Conservation (phyloP, 2,888 invertebrate genomes). For the Liodrosophila aerea region DNA sequence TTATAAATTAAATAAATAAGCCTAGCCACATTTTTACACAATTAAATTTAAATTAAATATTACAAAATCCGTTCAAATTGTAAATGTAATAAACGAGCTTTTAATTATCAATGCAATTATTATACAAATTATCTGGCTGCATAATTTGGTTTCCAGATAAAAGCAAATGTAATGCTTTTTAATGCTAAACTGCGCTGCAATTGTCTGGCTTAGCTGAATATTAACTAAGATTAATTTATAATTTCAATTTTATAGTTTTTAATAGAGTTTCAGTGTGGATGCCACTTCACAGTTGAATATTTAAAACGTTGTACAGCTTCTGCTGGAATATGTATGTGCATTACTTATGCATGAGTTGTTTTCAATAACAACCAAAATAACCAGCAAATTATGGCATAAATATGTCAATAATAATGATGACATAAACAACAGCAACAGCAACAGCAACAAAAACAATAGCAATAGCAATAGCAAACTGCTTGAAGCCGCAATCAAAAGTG, state of each 20-base stretch:
- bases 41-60: neutral
- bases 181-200: conserved; percentile 5
- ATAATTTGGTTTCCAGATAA: neutral
- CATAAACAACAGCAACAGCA: conserved; percentile 38
- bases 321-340: conserved; percentile 6
- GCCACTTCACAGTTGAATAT: conserved; percentile 1
- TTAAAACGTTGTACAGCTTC: neutral
- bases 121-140: neutral
- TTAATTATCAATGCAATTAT: conserved; percentile 2
- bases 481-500: conserved; percentile 48
- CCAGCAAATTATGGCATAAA: conserved; percentile 50
- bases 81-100: neutral
- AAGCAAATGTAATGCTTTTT: conserved; percentile 11
- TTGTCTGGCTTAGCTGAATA: neutral
- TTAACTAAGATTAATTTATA: conserved; percentile 10
- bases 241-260: neutral
- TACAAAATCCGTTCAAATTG: neutral
- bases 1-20: no score
- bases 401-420: conserved; percentile 56
- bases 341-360: conserved; percentile 39
- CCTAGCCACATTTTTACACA: no score
- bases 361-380: conserved; percentile 46
- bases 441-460: conserved; percentile 3
- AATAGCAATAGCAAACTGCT: conserved; percentile 19
- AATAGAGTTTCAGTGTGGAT: no score